Conservation (phyloP, 2,113 vertebrate genomes). For the Peromyscus maniculatus region DNA sequence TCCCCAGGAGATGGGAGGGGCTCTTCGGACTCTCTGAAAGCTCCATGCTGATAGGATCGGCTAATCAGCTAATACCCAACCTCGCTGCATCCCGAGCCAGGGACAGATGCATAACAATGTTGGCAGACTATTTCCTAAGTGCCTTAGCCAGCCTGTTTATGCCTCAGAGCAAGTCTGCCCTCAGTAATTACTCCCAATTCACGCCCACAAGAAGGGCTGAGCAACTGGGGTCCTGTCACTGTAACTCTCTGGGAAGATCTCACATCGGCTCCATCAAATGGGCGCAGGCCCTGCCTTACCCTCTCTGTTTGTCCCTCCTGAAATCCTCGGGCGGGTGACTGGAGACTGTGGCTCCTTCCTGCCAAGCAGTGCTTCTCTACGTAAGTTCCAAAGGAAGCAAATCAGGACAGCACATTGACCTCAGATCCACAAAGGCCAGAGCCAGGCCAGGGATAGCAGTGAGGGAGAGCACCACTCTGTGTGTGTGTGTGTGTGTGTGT, state of each 20-base stretch:
- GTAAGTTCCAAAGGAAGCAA: not conserved
- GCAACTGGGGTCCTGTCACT: accelerated
- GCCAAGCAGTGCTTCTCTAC: not conserved
- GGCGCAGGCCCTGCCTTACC: not conserved
- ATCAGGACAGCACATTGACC: not conserved
- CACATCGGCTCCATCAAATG: not conserved
- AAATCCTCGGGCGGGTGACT: not conserved
- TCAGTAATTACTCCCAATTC: not conserved
- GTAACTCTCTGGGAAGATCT: not conserved
- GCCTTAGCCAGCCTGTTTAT: not conserved
- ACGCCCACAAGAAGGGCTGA: not conserved
- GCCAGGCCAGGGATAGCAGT: not conserved
- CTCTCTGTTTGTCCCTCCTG: not conserved
- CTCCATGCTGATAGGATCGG: not conserved
- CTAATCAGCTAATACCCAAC: not conserved
- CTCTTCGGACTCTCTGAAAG: not conserved
- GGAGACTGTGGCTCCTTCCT: not conserved
- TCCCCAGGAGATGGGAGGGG: not conserved
- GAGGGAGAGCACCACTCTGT: not conserved
- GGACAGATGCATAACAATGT: not conserved
- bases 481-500: too few species aligned
- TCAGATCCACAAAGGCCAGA: not conserved
- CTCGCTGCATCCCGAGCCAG: not conserved
- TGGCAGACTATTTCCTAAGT: not conserved
- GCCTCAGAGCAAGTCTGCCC: not conserved